Percentiles rank a stretch among this genome's conserved stretches.
phyloP scores from a whole-genome alignment of 2,113 vertebrate species.

The Oryctolagus cuniculus region DNA sequence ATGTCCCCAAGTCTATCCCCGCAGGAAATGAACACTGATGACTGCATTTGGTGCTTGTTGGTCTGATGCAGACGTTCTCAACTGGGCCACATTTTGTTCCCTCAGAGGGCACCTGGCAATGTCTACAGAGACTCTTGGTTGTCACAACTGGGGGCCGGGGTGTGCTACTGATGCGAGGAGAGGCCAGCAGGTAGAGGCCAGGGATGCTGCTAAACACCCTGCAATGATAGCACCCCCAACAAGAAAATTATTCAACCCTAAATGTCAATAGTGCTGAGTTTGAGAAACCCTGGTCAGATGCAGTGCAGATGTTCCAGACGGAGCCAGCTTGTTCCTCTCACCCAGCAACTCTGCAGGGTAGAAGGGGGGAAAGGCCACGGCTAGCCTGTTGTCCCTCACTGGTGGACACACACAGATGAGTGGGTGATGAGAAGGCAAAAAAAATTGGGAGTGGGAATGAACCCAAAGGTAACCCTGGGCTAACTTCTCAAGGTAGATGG shows the following conservation, averaged over 20 bases:
- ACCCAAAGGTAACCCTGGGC: slow-evolving; percentile 4
- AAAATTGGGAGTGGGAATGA: neutral
- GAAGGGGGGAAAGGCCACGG: neutral
- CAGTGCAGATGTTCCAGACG: fast-evolving
- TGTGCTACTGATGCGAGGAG: neutral
- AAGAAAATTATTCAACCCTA: neutral
- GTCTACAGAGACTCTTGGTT: neutral
- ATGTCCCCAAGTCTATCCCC: neutral
- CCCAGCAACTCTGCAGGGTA: neutral
- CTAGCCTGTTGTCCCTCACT: neutral
- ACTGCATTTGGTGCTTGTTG: neutral
- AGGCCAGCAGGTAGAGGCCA: neutral
- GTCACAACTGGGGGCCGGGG: neutral
- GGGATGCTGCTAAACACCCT: neutral
- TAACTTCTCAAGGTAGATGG: slow-evolving; percentile 34
- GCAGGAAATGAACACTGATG: neutral
- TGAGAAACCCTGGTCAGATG: neutral
- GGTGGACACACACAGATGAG: neutral
- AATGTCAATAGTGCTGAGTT: too few relatives aligned
- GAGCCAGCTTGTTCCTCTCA: neutral
- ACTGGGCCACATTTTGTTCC: neutral
- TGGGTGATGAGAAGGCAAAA: neutral
- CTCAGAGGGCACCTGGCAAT: neutral
- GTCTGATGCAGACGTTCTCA: neutral
- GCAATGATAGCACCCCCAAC: neutral